Base-by-base conservation (phyloP, 2,113 vertebrate genomes). In the Microtus pennsylvanicus region DNA sequence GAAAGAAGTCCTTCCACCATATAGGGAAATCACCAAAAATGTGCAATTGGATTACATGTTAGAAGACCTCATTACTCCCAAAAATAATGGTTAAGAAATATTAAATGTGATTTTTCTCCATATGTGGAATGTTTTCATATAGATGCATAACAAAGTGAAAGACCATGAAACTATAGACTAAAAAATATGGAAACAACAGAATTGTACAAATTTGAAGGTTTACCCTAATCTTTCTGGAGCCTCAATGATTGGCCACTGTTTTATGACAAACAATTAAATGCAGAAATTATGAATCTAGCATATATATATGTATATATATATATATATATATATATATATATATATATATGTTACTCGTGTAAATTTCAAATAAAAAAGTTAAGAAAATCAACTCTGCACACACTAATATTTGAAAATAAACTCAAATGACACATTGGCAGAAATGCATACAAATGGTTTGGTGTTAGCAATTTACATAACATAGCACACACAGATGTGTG, bases 1-100 rank as follows among this genome's bases (percentile, higher is more conserved):
- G 82, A 92, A 69, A 69, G 69, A 75, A 52, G 65, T 91, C 94
- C 45, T 97, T 88, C 24, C 5, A 65, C 69, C 19, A 4, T 3
- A 72, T 38, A 91, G 63, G 38, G 52, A 97, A 95, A 88, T 97
- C 76, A 19, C 19, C 74, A 50, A 58, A 91, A 38, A 93, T 93
- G 42, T 77, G 67, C 81, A 45, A 90, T 61, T 94, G 92, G 96
- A 97, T 87, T 96, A 47, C 19, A 83, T 76, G 63, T 42, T 78
- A 14, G 8, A 87, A 94, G 12, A 65, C 10, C 5, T 69, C 72
- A 83, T n/a, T 1, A 33, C 45, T 28, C 33, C 42, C 26, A 45
- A 91, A 93, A 94, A 33, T 61, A 77, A 42, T 89, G 22, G 13
- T 21, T 87, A 42, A 91, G 75, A 89, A 89, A 74, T 26, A 61